These are phyloP conservation scores for Cyprinodon diabolis DNA, from an alignment of 2,797 vertebrate species.

Conservation along the genomic window DNA sequence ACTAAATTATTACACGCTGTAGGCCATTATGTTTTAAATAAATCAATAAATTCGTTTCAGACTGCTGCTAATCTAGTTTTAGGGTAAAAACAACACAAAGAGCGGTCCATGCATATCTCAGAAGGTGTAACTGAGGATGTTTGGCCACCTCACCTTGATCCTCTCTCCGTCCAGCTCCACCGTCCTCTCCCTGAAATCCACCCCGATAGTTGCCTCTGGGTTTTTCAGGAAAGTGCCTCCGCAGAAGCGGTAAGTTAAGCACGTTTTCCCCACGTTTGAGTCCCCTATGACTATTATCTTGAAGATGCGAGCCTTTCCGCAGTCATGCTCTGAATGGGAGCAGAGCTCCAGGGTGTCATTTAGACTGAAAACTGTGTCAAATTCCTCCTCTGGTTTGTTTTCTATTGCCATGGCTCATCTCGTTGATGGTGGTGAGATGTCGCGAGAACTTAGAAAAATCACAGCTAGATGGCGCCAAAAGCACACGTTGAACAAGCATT, in stretches of 20 bases:
- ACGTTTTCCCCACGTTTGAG: slow-evolving; percentile 94
- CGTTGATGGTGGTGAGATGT: slow-evolving; percentile 50
- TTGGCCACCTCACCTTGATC: slow-evolving; percentile 85
- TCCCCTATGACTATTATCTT: slow-evolving; percentile 96
- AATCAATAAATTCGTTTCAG: no score
- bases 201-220: slow-evolving; percentile 94
- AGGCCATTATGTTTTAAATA: neutral
- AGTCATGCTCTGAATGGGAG: slow-evolving; percentile 58
- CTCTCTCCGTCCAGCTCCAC: slow-evolving; percentile 90
- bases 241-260: slow-evolving; percentile 93
- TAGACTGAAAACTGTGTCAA: slow-evolving; percentile 68
- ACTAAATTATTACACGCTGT: neutral
- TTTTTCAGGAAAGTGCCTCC: slow-evolving; percentile 90
- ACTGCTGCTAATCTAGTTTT: neutral
- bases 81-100: neutral
- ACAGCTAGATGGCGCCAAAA: neutral
- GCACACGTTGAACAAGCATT: no score
- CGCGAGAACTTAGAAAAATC: slow-evolving; percentile 56
- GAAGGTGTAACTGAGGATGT: neutral
- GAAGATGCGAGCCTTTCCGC: slow-evolving; percentile 81
- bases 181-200: slow-evolving; percentile 93
- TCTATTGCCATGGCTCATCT: slow-evolving; percentile 80
- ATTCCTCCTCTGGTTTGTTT: slow-evolving; percentile 67
- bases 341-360: slow-evolving; percentile 64
- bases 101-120: neutral